Conservation (phyloP, 2,888 invertebrate genomes). For the Galerucella calmariensis region DNA sequence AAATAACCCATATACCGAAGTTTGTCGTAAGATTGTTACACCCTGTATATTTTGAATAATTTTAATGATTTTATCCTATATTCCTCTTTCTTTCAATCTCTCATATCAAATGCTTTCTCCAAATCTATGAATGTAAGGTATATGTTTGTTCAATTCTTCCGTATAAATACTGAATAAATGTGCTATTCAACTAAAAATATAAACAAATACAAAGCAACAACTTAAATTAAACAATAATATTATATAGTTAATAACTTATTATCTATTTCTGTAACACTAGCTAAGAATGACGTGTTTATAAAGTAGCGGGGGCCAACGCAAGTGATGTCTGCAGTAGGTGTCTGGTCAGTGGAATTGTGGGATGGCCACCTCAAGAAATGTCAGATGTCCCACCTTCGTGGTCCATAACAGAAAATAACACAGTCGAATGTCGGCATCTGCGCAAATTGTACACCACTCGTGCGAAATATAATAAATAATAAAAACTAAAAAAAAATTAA, state of each 20-base stretch:
- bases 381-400: constrained; percentile 47
- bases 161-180: no score
- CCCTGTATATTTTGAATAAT: no score
- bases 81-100: no score
- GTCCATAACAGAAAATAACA: constrained; percentile 42
- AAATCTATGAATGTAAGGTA: no score
- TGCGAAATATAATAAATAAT: constrained; percentile 27
- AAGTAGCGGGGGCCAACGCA: constrained; percentile 28
- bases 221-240: no score
- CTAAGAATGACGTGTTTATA: constrained; percentile 15
- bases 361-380: constrained; percentile 43
- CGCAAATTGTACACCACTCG: constrained; percentile 34
- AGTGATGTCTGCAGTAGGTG: constrained; percentile 39
- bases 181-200: no score
- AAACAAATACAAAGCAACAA: no score
- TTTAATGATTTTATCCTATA: no score
- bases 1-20: no score
- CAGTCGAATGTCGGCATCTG: constrained; percentile 51
- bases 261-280: neutral
- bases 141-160: no score
- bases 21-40: no score
- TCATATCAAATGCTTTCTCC: no score
- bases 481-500: constrained; percentile 5
- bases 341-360: constrained; percentile 43
- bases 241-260: neutral